These are phyloP conservation scores for Camelus dromedarius DNA, from an alignment of 2,113 vertebrate species.

Conservation along the genomic window DNA sequence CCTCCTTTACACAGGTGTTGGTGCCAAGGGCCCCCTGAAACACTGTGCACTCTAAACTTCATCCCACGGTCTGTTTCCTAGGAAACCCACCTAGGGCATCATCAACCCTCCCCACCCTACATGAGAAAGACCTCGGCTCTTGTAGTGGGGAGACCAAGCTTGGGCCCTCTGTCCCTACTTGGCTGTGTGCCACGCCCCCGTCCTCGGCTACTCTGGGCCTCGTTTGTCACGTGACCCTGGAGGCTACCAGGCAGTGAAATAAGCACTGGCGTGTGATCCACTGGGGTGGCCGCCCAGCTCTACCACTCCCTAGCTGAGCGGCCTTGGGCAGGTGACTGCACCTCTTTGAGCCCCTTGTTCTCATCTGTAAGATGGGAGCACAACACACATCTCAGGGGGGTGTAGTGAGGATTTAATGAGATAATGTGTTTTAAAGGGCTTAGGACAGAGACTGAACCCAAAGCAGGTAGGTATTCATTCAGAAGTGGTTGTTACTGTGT, in stretches of 20 bases:
- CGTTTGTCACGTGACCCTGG: accelerated
- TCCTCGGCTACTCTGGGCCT: background rate
- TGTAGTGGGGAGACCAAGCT: background rate
- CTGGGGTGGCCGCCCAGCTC: accelerated
- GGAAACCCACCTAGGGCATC: background rate
- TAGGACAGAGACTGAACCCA: background rate
- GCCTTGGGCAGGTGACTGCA: background rate
- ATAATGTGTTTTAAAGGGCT: background rate
- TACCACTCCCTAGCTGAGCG: accelerated
- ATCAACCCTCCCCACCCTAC: background rate
- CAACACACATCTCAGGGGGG: background rate
- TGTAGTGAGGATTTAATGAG: background rate
- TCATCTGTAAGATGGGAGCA: background rate
- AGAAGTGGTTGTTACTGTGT: accelerated
- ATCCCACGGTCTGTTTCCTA: background rate
- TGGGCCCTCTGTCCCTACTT: too few relatives aligned
- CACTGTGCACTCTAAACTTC: background rate
- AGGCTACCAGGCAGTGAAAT: accelerated
- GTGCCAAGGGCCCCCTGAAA: background rate
- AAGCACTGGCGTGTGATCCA: background rate
- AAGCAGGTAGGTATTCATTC: background rate
- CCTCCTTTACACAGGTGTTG: background rate
- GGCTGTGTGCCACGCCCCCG: background rate
- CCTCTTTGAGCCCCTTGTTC: background rate
- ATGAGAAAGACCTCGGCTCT: background rate